Conservation (phyloP, 2,113 vertebrate species). For the Albula glossodonta region DNA sequence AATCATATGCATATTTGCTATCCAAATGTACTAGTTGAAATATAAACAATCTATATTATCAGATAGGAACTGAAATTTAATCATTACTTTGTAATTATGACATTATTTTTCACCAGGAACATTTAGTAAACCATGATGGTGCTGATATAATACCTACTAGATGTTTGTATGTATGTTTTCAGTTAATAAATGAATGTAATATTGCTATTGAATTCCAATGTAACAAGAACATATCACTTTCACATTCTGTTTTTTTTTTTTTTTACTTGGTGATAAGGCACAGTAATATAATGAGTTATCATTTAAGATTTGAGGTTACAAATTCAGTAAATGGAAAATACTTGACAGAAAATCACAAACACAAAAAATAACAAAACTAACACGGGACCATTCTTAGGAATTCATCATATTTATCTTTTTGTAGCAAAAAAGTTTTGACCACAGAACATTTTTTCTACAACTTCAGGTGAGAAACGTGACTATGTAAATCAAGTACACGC, state of each 20-base stretch:
- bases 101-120: not conserved
- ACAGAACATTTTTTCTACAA: conserved; percentile 65
- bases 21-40: too few relatives aligned
- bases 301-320: not conserved
- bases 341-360: not conserved
- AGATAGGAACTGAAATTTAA: too few relatives aligned
- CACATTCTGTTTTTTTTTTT: not conserved
- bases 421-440: conserved; percentile 72
- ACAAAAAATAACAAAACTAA: conserved; percentile 49
- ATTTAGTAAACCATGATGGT: too few relatives aligned
- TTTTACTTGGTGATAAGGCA: not conserved
- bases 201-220: not conserved
- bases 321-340: not conserved
- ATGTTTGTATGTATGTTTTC: not conserved
- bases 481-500: conserved; percentile 64
- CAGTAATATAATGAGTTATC: not conserved
- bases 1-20: too few relatives aligned
- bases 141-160: not conserved
- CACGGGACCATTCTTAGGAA: conserved; percentile 60
- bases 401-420: conserved; percentile 71
- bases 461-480: conserved; percentile 65
- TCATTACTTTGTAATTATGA: not conserved
- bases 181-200: not conserved
- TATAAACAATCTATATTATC: too few relatives aligned
- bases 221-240: not conserved